Conservation (phyloP, 2,113 vertebrate genomes). For the Labeo catla region DNA sequence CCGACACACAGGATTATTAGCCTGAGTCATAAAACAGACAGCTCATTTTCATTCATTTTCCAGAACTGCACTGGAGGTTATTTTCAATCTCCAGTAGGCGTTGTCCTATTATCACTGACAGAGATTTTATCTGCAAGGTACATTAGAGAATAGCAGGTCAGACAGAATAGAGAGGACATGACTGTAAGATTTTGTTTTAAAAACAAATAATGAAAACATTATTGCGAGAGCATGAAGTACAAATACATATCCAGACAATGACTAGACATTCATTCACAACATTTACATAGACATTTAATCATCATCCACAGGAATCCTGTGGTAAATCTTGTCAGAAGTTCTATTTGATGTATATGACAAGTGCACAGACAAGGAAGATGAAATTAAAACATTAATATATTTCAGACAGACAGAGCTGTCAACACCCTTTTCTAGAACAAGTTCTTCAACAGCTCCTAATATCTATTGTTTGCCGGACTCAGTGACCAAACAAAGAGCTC, state of each 20-base stretch:
- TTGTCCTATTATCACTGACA: constrained; percentile 72
- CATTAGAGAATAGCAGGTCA: neutral
- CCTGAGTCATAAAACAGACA: neutral
- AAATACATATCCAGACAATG: neutral
- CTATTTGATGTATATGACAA: neutral
- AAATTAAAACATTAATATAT: neutral
- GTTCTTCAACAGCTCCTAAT: constrained; percentile 48
- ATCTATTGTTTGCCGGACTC: constrained; percentile 46
- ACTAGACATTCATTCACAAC: neutral
- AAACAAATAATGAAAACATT: neutral
- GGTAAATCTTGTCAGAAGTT: neutral
- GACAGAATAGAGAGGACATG: neutral
- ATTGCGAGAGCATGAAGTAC: neutral
- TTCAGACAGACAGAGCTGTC: neutral
- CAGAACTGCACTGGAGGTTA: constrained; percentile 54
- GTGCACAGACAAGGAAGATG: neutral
- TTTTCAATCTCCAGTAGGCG: constrained; percentile 69
- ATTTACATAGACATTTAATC: neutral
- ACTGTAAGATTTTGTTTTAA: neutral
- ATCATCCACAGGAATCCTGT: neutral
- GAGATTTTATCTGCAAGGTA: constrained; percentile 71
- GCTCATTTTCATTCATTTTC: neutral
- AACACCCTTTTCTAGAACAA: constrained; percentile 6
- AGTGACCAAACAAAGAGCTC: constrained; percentile 52
- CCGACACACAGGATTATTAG: neutral